Evolutionary conservation across 2,797 vertebrate genomes (phyloP), one percentile per base, ranked within the genome.

Genomic region (Sebastes vulpes): DNA sequence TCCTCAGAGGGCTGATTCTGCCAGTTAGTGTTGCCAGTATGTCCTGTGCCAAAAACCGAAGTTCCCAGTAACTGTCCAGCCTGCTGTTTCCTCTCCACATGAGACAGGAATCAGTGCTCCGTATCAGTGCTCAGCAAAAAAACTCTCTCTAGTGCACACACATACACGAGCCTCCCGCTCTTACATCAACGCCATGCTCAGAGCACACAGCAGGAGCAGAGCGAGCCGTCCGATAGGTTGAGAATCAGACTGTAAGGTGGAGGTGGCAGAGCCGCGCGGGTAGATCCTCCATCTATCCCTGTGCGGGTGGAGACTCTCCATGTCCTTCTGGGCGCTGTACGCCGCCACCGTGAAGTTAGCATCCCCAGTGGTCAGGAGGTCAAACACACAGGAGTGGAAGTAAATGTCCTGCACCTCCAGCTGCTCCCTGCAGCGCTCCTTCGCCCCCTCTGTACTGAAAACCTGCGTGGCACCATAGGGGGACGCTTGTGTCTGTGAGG

Each of bases 351-450:
- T 98, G 93, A 99, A 99, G 94, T 99, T 99, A 75, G 96, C 95
- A 1, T 99, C 98, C 1, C 98, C 98, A 0, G 98, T 99, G 93
- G 98, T 99, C 84, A 99, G 97, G 8, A 99, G 96, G 91, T 99
- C 98, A 61, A 99, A 99, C 52, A 99, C 96, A 16, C 98, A 99
- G 0, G 98, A 99, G 88, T 99, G 95, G 92, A 98, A 99, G 79
- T 99, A 99, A 89, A 99, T 98, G 96, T 99, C 98, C 87, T 95
- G 96, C 88, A 97, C 94, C 42, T 97, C 95, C 88, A 99, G 96
- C 92, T 97, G 97, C 91, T 99, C 97, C 0, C 93, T 96, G 93
- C 98, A 99, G 14, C 94, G 98, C 1, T 95, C 93, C 75, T 87
- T 96, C 7, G 98, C 98, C 2, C 93, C 94, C 74, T 98, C 97